Evolutionary conservation across 2,888 invertebrate genomes (phyloP), one percentile per base, ranked within the genome.

Genomic region (Cantharis nigra): DNA sequence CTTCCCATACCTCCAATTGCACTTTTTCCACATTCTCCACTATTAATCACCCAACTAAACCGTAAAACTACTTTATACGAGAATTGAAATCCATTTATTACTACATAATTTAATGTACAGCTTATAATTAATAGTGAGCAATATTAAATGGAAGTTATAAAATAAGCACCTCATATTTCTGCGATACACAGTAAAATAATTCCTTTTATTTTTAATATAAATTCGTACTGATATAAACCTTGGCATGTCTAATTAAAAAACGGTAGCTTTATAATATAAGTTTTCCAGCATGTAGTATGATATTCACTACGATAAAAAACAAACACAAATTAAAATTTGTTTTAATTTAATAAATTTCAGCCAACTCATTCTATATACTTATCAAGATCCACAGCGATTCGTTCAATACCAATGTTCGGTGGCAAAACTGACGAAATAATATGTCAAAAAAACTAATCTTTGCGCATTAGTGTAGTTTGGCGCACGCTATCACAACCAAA

Each of bases 121-220:
- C 62, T 67, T 49, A 28, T 26, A 62, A 75, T 75, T 64, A 70
- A 75, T 67, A 70, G 75, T 70, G 75, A 23, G 49, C 70, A 26
- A 28, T 26, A 75, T 49, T 71, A 71, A 33, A 63, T 49, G 23
- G 28, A 73, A 20, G 23, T 73, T 69, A 73, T 73, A 73, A 73
- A 64, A 70, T 70, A 67, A 67, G 33, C 63, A 75, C 75, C 65
- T 71, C 65, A 75, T 71, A 70, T 67, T 71, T 65, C 71, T 69
- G 71, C 65, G 26, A 33, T 67, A 72, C 69, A 71, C 49, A 11
- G 62, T 23, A 67, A 67, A 67, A 67, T 67, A 65, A 71, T 64
- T 23, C 64, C 64, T 71, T 75, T 75, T 26, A 49, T 64, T 75
- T 75, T 75, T 72, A 69, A 76, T 72, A 76, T 69, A 72, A 76